Conservation (phyloP, 2,888 invertebrate species). For the Macropis europaea region DNA sequence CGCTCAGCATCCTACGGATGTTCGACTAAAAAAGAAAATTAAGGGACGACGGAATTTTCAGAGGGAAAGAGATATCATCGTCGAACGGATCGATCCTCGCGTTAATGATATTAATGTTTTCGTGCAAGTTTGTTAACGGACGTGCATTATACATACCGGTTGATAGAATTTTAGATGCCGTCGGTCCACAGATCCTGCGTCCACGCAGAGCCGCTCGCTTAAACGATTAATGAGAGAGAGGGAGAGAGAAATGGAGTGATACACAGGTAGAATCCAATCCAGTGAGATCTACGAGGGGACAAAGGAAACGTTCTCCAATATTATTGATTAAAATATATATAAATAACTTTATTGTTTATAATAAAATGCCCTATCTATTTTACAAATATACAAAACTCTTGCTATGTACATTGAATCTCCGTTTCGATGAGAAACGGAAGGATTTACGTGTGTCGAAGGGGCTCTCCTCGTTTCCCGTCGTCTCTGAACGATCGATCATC, state of each 20-base stretch:
- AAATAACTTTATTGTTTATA: slow-evolving; percentile 76
- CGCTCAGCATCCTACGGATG: no score
- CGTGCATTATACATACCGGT: slow-evolving; percentile 45
- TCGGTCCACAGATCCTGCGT: not conserved
- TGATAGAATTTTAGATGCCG: slow-evolving; percentile 46
- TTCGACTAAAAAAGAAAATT: not conserved
- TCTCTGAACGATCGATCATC: slow-evolving; percentile 64
- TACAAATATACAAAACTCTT: slow-evolving; percentile 76
- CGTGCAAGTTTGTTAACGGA: slow-evolving; percentile 14
- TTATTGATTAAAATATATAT: slow-evolving; percentile 75
- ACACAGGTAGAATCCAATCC: no score
- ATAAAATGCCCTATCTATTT: slow-evolving; percentile 76
- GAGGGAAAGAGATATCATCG: not conserved
- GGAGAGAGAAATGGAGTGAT: no score
- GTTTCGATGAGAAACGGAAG: slow-evolving; percentile 68
- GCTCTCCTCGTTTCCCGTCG: slow-evolving; percentile 20
- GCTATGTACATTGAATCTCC: slow-evolving; percentile 70
- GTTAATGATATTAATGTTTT: slow-evolving; percentile 36
- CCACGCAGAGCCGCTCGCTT: not conserved
- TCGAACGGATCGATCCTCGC: not conserved
- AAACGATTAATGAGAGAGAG: slow-evolving; percentile 17
- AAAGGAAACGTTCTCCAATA: slow-evolving; percentile 37
- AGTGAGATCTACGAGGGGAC: slow-evolving; percentile 27
- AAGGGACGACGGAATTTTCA: not conserved
- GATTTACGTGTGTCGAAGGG: slow-evolving; percentile 48